Conservation (phyloP, 2,888 invertebrate genomes). For the Drosophila sordidula region DNA sequence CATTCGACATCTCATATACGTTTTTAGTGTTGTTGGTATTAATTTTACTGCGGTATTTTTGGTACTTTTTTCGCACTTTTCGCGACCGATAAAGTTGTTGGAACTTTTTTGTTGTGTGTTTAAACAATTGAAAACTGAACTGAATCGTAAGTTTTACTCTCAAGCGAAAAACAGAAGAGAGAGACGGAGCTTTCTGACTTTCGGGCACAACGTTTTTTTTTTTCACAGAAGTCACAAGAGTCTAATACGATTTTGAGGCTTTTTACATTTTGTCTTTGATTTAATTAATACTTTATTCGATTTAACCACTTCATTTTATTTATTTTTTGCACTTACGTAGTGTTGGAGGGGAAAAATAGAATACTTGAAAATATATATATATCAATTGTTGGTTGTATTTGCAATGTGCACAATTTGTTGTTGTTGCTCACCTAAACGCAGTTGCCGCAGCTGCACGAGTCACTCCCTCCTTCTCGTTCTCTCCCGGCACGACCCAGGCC, state of each 20-base stretch:
- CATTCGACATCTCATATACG: slow-evolving; percentile 32
- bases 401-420: slow-evolving; percentile 54
- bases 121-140: slow-evolving; percentile 45
- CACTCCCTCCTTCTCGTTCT: slow-evolving; percentile 10
- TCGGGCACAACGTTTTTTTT: slow-evolving; percentile 49
- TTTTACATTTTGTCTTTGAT: slow-evolving; percentile 44
- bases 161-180: slow-evolving; percentile 24
- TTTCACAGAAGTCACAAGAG: slow-evolving; percentile 50
- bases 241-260: slow-evolving; percentile 37
- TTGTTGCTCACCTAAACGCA: slow-evolving; percentile 67
- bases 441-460: slow-evolving; percentile 31
- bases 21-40: slow-evolving; percentile 40
- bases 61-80: slow-evolving; percentile 71
- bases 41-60: slow-evolving; percentile 32
- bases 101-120: slow-evolving; percentile 15
- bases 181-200: slow-evolving; percentile 43
- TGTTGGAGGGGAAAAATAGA: slow-evolving; percentile 80
- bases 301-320: slow-evolving; percentile 43
- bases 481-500: neutral
- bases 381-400: slow-evolving; percentile 65
- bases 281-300: slow-evolving; percentile 23
- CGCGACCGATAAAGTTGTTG: slow-evolving; percentile 66
- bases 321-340: slow-evolving; percentile 58
- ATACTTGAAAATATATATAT: slow-evolving; percentile 74
- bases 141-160: slow-evolving; percentile 31